Conservation (phyloP, 2,888 invertebrate species). For the Aleiodes leptofemur region DNA sequence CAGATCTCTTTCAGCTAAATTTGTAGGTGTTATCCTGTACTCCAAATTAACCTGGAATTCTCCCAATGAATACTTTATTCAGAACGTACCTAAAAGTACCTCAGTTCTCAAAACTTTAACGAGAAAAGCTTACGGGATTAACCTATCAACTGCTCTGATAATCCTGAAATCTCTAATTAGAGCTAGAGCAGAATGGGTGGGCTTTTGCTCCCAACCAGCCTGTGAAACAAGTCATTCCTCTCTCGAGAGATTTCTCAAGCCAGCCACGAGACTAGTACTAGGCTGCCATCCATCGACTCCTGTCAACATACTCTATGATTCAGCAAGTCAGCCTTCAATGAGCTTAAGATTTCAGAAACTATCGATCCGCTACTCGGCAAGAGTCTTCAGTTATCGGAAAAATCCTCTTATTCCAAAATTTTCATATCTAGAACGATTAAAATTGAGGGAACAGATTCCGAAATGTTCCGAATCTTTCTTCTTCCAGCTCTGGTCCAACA, state of each 20-base stretch:
- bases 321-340: no score
- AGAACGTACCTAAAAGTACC: background rate
- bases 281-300: no score
- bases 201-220: background rate
- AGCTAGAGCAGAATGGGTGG: background rate
- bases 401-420: no score
- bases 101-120: background rate
- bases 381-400: no score
- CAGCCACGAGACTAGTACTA: no score
- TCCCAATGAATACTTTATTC: background rate
- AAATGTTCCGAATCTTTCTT: no score
- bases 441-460: no score
- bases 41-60: background rate
- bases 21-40: background rate
- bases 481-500: background rate
- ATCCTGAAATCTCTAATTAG: background rate
- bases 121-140: background rate
- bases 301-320: no score
- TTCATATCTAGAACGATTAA: no score
- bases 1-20: background rate
- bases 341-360: no score
- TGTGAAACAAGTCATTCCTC: background rate
- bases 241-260: no score
- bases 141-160: background rate
- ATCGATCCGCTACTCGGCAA: no score